A percentile compares a stretch with the other conserved stretches of the same genome.
Conservation (phyloP, 2,888 invertebrate species). For the Hydrotaea diabolus region DNA sequence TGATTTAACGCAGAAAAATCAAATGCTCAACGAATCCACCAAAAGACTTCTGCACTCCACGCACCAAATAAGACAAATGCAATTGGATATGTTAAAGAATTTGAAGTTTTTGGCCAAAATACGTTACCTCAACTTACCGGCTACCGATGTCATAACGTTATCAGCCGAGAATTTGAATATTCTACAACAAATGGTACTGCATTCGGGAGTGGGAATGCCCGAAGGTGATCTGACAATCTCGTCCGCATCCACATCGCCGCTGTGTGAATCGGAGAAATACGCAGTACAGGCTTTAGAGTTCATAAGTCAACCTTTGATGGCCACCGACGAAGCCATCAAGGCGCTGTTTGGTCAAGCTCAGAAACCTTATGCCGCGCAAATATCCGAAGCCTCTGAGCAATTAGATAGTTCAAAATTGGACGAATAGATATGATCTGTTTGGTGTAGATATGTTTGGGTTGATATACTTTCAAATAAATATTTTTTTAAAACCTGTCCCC, state of each 20-base stretch:
- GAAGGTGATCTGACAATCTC: slow-evolving; percentile 76
- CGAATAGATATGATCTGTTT: not conserved
- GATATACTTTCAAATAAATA: slow-evolving; percentile 32
- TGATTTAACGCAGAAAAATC: slow-evolving; percentile 84
- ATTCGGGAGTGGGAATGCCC: slow-evolving; percentile 80
- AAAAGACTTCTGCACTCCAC: slow-evolving; percentile 77
- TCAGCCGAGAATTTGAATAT: slow-evolving; percentile 80
- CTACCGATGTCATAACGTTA: slow-evolving; percentile 78
- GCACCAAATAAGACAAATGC: slow-evolving; percentile 80
- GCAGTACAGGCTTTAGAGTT: slow-evolving; percentile 78
- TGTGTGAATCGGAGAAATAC: slow-evolving; percentile 79
- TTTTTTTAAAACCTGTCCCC: slow-evolving; percentile 29
- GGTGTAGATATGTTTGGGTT: slow-evolving; percentile 22
- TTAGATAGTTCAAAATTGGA: slow-evolving; percentile 26
- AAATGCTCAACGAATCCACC: slow-evolving; percentile 78
- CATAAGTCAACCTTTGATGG: slow-evolving; percentile 78
- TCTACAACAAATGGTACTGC: slow-evolving; percentile 79
- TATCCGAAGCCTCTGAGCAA: slow-evolving; percentile 24
- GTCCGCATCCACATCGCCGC: slow-evolving; percentile 74
- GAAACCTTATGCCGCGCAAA: slow-evolving; percentile 69
- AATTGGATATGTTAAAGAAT: slow-evolving; percentile 79
- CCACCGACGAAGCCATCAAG: slow-evolving; percentile 80
- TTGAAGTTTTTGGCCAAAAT: slow-evolving; percentile 79
- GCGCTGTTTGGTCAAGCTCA: slow-evolving; percentile 79
- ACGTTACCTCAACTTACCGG: slow-evolving; percentile 78